These are phyloP conservation scores for Rhagonycha lutea DNA, from an alignment of 2,888 invertebrate species.

Conservation along the genomic window DNA sequence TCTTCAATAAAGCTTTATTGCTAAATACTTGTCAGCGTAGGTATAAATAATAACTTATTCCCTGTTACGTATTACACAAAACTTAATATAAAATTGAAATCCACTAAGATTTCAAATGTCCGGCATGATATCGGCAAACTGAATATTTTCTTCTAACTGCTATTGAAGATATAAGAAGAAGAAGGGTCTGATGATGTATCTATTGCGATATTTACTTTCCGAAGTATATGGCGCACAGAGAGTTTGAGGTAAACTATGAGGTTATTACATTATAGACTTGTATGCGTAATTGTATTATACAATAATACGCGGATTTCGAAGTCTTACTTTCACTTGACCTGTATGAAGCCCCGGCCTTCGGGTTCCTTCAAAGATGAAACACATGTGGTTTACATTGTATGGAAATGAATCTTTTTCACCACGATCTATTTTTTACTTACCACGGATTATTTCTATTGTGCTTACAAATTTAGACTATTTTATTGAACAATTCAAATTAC, in stretches of 20 bases:
- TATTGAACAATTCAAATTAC: conserved; percentile 6
- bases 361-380: conserved; percentile 19
- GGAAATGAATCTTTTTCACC: conserved; percentile 18
- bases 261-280: conserved; percentile 18
- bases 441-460: conserved; percentile 13
- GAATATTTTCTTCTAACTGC: not conserved
- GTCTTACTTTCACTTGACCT: conserved; percentile 28
- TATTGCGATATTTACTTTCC: not conserved
- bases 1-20: too few relatives aligned
- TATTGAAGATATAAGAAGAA: not conserved
- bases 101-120: too few relatives aligned
- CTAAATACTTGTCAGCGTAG: too few relatives aligned
- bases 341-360: conserved; percentile 17
- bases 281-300: conserved; percentile 24
- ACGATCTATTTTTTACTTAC: conserved; percentile 7
- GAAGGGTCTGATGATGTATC: not conserved
- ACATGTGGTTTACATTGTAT: conserved; percentile 22
- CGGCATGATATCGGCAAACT: too few relatives aligned
- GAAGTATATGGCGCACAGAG: not conserved
- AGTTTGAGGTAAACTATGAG: not conserved
- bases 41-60: too few relatives aligned
- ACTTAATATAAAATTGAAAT: too few relatives aligned
- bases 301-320: conserved; percentile 26
- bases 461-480: conserved; percentile 13
- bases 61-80: too few relatives aligned